phyloP scores from a whole-genome alignment of 2,113 vertebrate genomes.

The Takifugu flavidus region DNA sequence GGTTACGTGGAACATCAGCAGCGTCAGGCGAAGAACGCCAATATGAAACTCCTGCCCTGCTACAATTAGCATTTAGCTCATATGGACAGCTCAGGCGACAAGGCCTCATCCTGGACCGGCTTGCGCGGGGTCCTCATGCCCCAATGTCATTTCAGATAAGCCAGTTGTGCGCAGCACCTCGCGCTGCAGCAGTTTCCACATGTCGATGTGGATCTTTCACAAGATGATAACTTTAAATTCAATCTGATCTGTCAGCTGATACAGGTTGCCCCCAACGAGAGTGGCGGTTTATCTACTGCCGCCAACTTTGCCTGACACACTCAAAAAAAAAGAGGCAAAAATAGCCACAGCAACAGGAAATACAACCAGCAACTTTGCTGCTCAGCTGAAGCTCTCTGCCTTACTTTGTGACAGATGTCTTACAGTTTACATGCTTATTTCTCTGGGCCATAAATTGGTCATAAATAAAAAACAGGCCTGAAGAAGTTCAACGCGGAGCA shows the following conservation, averaged over 20 bases:
- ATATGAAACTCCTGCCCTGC: not conserved
- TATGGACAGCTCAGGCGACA: not conserved
- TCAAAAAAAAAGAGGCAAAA: constrained; percentile 6
- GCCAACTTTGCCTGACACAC: no score
- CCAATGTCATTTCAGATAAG: constrained; percentile 37
- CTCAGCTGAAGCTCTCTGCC: not conserved
- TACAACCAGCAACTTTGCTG: no score
- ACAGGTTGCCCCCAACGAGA: no score
- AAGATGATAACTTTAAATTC: constrained; percentile 40
- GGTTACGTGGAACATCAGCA: no score
- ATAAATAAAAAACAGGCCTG: constrained; percentile 42
- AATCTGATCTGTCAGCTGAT: not conserved
- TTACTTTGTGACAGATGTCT: constrained; percentile 1
- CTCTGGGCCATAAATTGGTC: constrained; percentile 14
- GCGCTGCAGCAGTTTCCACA: constrained; percentile 2
- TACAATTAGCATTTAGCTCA: not conserved
- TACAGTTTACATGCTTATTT: constrained; percentile 25
- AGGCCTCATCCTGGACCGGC: not conserved
- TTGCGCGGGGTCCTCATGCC: constrained; percentile 30
- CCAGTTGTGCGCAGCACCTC: constrained; percentile 5
- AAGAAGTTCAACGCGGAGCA: constrained; percentile 36
- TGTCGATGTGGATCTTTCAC: constrained; percentile 34
- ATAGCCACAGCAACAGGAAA: constrained; percentile 1
- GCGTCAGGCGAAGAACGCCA: not conserved
- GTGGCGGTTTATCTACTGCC: no score